Percentiles rank a stretch among this genome's conserved stretches.
Conservation (phyloP, 2,888 invertebrate species). For the Synanthedon myopaeformis region DNA sequence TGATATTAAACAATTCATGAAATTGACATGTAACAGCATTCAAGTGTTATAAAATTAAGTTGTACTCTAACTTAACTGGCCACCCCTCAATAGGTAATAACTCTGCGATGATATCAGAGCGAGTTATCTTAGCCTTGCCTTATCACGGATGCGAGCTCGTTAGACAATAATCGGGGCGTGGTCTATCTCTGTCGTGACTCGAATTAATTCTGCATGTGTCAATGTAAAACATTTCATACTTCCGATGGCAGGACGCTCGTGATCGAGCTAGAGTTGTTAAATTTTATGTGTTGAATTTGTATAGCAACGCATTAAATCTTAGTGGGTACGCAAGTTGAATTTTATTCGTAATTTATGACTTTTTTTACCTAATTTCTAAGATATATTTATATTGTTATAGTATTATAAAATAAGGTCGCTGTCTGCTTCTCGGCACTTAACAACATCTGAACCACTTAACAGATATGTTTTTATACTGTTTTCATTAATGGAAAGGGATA, state of each 20-base stretch:
- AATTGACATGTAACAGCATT: too few species aligned
- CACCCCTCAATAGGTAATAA: slow-evolving; percentile 9
- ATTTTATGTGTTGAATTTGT: slow-evolving; percentile 5
- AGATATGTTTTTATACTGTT: too few species aligned
- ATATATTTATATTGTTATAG: too few species aligned
- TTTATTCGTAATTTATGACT: too few species aligned
- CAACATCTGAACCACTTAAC: too few species aligned
- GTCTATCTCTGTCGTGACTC: slow-evolving; percentile 45
- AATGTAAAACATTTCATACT: slow-evolving; percentile 40
- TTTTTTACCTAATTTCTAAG: too few species aligned
- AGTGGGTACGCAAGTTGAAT: too few species aligned
- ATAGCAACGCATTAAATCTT: slow-evolving; percentile 8
- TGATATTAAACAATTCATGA: too few species aligned
- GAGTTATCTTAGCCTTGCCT: slow-evolving; percentile 18
- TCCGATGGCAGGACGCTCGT: slow-evolving; percentile 38
- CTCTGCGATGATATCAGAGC: slow-evolving; percentile 35
- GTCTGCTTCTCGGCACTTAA: too few species aligned
- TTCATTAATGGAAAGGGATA: too few species aligned
- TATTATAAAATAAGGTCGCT: too few species aligned
- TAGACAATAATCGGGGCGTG: slow-evolving; percentile 58
- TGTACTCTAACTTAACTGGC: background rate
- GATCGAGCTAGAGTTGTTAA: slow-evolving; percentile 21
- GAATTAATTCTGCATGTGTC: slow-evolving; percentile 56
- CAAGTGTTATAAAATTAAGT: too few species aligned
- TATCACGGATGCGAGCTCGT: slow-evolving; percentile 19